phyloP scores from a whole-genome alignment of 2,113 vertebrate species.

The Sula dactylatra region DNA sequence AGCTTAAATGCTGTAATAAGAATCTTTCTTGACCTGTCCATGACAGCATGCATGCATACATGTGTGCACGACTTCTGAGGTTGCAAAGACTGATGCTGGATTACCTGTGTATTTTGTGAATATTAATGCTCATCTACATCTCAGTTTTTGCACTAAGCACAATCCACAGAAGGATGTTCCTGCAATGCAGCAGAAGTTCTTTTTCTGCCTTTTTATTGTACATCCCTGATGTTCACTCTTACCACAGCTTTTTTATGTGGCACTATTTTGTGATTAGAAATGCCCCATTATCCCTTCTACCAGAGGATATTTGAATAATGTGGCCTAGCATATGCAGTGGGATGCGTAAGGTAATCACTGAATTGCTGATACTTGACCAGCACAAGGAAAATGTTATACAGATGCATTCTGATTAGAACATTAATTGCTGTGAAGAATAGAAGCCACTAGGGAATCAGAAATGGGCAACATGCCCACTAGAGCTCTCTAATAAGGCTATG shows the following conservation, averaged over 20 bases:
- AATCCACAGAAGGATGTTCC: background rate
- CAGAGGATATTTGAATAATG: background rate
- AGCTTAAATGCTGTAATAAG: background rate
- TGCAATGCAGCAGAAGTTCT: background rate
- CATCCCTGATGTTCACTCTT: background rate
- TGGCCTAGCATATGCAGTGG: background rate
- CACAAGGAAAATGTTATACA: background rate
- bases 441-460: background rate
- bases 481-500: background rate
- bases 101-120: background rate
- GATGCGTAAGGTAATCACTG: background rate
- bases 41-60: background rate
- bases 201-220: background rate
- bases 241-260: background rate
- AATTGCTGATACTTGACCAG: background rate
- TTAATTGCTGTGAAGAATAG: background rate
- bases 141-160: background rate
- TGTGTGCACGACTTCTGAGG: background rate
- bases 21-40: background rate
- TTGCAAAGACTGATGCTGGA: background rate
- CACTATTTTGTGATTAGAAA: background rate
- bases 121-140: background rate
- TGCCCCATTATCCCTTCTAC: background rate
- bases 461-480: background rate
- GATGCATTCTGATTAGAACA: background rate